These are phyloP conservation scores for Oreocharis arfaki DNA, from an alignment of 2,113 vertebrate genomes.

Conservation along the genomic window DNA sequence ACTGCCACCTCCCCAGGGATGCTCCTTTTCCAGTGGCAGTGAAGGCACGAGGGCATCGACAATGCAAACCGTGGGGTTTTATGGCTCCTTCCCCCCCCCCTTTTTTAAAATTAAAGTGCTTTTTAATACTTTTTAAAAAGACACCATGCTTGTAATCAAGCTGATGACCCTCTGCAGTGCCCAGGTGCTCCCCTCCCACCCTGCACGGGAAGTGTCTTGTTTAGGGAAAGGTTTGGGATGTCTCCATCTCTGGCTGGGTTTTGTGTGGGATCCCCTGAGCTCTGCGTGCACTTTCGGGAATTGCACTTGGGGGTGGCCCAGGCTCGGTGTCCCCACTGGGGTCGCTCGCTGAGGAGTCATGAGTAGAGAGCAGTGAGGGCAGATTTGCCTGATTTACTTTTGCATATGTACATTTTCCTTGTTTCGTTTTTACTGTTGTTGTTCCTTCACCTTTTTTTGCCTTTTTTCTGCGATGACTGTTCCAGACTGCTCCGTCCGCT, in stretches of 20 bases:
- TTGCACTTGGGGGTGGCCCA: background rate
- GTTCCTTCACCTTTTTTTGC: background rate
- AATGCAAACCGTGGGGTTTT: background rate
- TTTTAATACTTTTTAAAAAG: slow-evolving; percentile 10
- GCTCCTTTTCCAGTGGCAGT: background rate
- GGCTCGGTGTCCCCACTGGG: background rate
- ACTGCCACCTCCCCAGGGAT: background rate
- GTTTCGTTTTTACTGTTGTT: background rate
- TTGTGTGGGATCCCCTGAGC: background rate
- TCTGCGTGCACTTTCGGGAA: background rate
- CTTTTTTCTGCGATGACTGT: background rate
- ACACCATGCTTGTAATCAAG: background rate
- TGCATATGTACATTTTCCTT: background rate
- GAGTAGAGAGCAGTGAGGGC: background rate
- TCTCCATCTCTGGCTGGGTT: background rate
- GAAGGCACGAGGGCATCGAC: background rate
- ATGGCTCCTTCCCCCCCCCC: background rate
- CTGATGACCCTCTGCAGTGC: background rate
- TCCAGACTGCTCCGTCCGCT: background rate
- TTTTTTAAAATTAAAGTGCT: background rate
- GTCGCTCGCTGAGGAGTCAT: background rate
- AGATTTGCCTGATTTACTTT: background rate
- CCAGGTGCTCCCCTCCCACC: background rate
- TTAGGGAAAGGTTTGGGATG: background rate
- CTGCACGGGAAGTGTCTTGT: background rate